Percentiles rank a stretch among this genome's conserved stretches.
These are phyloP conservation scores for Linyphia triangularis DNA, from an alignment of 2,888 invertebrate species.

Conservation along the genomic window DNA sequence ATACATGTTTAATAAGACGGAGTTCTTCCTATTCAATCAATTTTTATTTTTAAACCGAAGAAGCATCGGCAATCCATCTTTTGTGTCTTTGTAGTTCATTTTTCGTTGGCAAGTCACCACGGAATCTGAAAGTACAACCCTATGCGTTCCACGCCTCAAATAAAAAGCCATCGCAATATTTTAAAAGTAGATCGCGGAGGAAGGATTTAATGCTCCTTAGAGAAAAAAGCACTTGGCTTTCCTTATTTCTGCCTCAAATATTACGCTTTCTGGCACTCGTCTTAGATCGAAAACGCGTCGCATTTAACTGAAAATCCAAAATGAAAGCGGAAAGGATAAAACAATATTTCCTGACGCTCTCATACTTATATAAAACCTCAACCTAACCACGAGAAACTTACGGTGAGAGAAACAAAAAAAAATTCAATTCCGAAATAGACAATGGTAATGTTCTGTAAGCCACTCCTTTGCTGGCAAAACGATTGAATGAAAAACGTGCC, in stretches of 20 bases:
- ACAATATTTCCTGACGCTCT: slow-evolving; percentile 24
- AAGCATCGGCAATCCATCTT: not conserved
- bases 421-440: slow-evolving; percentile 62
- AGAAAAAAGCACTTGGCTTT: not conserved
- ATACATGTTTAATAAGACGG: not conserved
- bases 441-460: slow-evolving; percentile 56
- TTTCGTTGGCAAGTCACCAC: not conserved
- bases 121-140: not conserved
- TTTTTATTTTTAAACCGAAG: not conserved
- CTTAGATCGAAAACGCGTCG: not conserved
- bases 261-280: not conserved
- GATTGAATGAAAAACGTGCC: slow-evolving; percentile 66
- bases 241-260: not conserved
- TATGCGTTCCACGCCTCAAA: not conserved
- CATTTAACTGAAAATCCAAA: not conserved
- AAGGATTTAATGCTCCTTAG: not conserved
- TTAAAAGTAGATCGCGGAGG: not conserved
- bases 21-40: not conserved
- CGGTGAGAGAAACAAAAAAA: slow-evolving; percentile 9
- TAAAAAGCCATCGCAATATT: slow-evolving; percentile 1
- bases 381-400: slow-evolving; percentile 1
- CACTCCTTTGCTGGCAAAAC: slow-evolving; percentile 39
- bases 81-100: not conserved
- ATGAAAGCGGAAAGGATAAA: slow-evolving; percentile 13
- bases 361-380: slow-evolving; percentile 23